phyloP scores from a whole-genome alignment of 2,888 invertebrate species.

The Epinotia brunnichana region DNA sequence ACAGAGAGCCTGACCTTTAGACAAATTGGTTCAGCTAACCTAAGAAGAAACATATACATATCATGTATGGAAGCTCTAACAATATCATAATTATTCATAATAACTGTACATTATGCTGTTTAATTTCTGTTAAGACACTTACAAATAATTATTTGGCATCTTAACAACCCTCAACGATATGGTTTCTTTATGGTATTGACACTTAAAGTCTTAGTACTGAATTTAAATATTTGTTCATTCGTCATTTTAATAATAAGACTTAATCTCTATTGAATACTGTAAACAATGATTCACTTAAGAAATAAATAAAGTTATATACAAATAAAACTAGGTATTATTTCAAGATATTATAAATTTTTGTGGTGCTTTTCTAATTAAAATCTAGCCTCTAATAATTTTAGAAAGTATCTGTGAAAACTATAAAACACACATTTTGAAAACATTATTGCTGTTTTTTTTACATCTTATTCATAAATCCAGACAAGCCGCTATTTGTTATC shows the following conservation, averaged over 20 bases:
- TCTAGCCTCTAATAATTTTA: conserved; percentile 38
- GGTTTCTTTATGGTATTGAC: conserved; percentile 3
- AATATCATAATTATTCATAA: too few relatives aligned
- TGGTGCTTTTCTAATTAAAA: conserved; percentile 3
- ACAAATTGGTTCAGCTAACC: too few relatives aligned
- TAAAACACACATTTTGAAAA: neutral
- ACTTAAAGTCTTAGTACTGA: neutral
- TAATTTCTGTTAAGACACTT: conserved; percentile 8
- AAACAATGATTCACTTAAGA: conserved; percentile 30
- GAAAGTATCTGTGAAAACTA: neutral
- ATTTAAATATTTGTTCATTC: conserved; percentile 27
- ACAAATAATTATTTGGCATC: conserved; percentile 14
- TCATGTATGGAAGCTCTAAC: too few relatives aligned
- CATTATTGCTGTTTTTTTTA: neutral
- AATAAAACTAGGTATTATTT: conserved; percentile 6
- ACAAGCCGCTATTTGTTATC: neutral
- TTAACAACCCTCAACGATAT: conserved; percentile 31
- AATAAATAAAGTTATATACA: conserved; percentile 38
- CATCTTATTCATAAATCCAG: neutral
- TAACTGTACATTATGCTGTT: conserved; percentile 12
- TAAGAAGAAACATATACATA: too few relatives aligned
- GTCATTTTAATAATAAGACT: too few relatives aligned
- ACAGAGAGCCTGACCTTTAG: too few relatives aligned
- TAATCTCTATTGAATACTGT: conserved; percentile 37
- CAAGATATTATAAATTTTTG: conserved; percentile 4